These are phyloP conservation scores for Macrotis lagotis DNA, from an alignment of 2,113 vertebrate species.

Conservation along the genomic window DNA sequence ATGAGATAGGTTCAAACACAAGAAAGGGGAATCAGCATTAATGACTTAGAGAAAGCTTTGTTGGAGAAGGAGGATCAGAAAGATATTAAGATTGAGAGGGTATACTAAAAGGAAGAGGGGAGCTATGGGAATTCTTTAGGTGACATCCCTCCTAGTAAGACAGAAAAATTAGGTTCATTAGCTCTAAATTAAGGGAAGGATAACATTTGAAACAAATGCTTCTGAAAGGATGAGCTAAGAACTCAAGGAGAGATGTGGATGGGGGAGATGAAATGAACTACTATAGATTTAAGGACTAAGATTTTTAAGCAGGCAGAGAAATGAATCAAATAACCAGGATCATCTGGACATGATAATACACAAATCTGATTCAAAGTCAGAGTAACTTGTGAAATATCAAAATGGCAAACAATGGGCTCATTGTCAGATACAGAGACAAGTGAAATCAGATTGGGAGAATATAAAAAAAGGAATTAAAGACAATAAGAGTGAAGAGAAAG, in stretches of 20 bases:
- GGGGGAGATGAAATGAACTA: not conserved
- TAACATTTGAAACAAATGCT: not conserved
- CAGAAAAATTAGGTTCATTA: not conserved
- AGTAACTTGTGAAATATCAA: not conserved
- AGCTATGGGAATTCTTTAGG: not conserved
- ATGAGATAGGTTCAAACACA: not conserved
- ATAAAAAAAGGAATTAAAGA: not conserved
- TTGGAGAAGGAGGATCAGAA: not conserved
- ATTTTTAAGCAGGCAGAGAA: not conserved
- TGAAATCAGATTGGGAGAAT: too few relatives aligned
- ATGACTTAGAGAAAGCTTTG: not conserved
- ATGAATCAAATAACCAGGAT: not conserved
- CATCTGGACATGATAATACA: not conserved
- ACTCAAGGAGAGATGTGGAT: too few relatives aligned
- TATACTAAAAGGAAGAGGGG: not conserved
- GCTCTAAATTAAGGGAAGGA: not conserved
- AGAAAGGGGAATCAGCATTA: not conserved
- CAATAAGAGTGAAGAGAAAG: not conserved
- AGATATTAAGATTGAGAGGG: not conserved
- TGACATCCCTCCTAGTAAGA: not conserved
- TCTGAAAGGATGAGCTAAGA: not conserved
- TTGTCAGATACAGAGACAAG: not conserved
- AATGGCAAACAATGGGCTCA: not conserved
- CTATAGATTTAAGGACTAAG: not conserved
- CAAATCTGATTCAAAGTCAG: not conserved